These are phyloP conservation scores for Podiceps cristatus DNA, from an alignment of 2,113 vertebrate species.

Conservation along the genomic window DNA sequence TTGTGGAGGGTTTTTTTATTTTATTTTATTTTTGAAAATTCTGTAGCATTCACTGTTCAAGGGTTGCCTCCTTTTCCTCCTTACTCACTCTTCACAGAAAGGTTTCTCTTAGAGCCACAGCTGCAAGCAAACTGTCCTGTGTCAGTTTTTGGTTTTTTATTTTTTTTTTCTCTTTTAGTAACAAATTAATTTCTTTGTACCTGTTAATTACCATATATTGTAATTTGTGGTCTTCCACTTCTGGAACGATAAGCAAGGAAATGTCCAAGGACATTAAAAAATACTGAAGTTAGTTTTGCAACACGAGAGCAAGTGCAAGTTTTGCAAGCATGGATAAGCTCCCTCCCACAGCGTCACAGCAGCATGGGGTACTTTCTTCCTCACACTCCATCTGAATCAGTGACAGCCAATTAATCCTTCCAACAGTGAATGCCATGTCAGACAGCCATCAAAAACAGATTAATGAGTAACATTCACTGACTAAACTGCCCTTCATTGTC, in stretches of 20 bases:
- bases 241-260: neutral
- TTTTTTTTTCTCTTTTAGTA: neutral
- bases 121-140: neutral
- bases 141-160: neutral
- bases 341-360: neutral
- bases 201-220: neutral
- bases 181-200: neutral
- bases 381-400: rapidly evolving
- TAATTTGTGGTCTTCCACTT: neutral
- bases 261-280: neutral
- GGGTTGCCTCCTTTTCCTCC: neutral
- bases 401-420: neutral
- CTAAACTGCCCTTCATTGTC: neutral
- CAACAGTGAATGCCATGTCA: rapidly evolving
- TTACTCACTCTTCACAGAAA: neutral
- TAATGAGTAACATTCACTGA: rapidly evolving
- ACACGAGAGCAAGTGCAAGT: neutral
- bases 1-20: no score
- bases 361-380: rapidly evolving
- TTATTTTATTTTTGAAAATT: neutral
- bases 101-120: neutral
- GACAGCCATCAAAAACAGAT: neutral
- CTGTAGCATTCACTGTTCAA: neutral
- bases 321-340: no score
- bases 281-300: neutral